phyloP scores from a whole-genome alignment of 2,113 vertebrate species.

The Pristiophorus japonicus region DNA sequence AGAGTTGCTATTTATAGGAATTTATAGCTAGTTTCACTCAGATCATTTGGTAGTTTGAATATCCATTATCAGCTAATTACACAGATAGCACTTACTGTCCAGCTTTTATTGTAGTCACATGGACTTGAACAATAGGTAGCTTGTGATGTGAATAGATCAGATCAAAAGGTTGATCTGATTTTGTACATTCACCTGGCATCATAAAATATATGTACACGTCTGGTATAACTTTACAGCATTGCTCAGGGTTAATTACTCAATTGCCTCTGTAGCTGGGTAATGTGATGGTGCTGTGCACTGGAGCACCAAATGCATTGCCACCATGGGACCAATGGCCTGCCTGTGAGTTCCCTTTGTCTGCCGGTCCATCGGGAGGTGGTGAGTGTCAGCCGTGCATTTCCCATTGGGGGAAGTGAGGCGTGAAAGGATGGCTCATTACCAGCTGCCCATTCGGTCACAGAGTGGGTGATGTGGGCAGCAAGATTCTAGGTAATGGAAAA shows the following conservation, averaged over 20 bases:
- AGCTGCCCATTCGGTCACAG: not conserved
- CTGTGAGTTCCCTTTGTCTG: not conserved
- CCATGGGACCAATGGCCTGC: not conserved
- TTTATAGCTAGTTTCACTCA: not conserved
- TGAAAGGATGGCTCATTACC: not conserved
- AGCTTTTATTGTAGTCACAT: not conserved
- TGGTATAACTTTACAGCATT: not conserved
- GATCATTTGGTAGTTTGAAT: not conserved
- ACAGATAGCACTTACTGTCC: not conserved
- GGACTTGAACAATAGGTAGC: not conserved
- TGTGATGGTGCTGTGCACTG: not conserved
- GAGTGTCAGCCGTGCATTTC: not conserved
- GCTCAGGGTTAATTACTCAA: not conserved
- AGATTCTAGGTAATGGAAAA: not conserved
- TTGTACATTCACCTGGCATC: not conserved
- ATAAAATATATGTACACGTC: not conserved
- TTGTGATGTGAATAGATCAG: not conserved
- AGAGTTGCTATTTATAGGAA: not conserved
- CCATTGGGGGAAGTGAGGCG: not conserved
- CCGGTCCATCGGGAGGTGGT: not conserved
- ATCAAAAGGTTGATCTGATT: not conserved
- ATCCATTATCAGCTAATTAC: not conserved
- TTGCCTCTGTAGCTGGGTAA: not conserved
- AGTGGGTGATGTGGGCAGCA: not conserved
- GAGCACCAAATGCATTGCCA: not conserved